Evolutionary conservation across 2,113 vertebrate species (phyloP).

Genomic region (Barbus barbus): DNA sequence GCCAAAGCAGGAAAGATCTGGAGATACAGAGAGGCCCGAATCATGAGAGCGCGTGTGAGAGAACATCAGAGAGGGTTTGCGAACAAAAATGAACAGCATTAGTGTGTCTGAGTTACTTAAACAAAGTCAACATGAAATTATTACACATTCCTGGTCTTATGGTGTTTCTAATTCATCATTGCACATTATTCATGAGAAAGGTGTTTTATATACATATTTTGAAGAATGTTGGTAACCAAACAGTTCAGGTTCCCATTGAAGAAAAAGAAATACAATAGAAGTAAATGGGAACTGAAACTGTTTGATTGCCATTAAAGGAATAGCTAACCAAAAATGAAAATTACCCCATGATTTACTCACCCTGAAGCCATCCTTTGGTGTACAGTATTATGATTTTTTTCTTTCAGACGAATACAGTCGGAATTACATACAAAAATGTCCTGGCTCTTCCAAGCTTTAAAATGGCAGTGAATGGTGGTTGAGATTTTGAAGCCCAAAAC

Average conservation of each 20-base stretch:
- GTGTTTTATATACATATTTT: too few relatives aligned
- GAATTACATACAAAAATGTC: too few relatives aligned
- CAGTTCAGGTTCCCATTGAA: too few relatives aligned
- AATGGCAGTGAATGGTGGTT: neutral
- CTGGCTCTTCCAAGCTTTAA: neutral
- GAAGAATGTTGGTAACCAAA: too few relatives aligned
- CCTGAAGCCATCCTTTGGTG: too few relatives aligned
- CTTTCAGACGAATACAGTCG: too few relatives aligned
- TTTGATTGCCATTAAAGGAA: neutral
- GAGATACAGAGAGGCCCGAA: conserved; percentile 69
- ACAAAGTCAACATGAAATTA: neutral
- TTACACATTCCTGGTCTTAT: neutral
- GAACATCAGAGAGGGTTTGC: conserved; percentile 26
- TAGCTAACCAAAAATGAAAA: neutral
- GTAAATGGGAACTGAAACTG: neutral
- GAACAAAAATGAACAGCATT: conserved; percentile 23
- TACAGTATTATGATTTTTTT: too few relatives aligned
- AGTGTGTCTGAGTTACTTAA: neutral
- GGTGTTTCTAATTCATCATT: neutral
- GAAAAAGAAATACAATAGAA: too few relatives aligned
- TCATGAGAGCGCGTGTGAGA: conserved; percentile 50
- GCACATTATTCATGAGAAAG: neutral
- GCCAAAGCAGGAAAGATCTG: conserved; percentile 90
- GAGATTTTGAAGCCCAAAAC: neutral
- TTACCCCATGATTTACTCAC: too few relatives aligned